Conservation (phyloP, 1,140 invertebrate genomes). For the Cyphomyrmex costatus region DNA sequence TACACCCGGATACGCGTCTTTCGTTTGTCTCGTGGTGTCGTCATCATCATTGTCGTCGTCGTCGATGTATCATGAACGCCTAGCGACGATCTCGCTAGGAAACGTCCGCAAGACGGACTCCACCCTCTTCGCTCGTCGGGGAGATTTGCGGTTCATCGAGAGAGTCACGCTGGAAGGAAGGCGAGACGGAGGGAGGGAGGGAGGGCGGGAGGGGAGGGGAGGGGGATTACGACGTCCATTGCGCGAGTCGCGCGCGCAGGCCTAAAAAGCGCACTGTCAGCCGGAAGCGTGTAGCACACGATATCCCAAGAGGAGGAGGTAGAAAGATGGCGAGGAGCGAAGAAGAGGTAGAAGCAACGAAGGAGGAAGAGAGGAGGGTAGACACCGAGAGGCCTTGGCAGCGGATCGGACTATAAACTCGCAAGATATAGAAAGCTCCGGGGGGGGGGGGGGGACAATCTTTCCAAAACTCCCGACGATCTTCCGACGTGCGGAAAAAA, state of each 20-base stretch:
- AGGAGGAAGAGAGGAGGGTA: slow-evolving; percentile 23
- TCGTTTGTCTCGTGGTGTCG: neutral
- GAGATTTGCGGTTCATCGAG: slow-evolving; percentile 67
- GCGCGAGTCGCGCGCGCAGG: slow-evolving; percentile 60
- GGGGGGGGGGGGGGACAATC: too few relatives aligned
- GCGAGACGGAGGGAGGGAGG: slow-evolving; percentile 1
- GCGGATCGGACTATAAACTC: slow-evolving; percentile 12
- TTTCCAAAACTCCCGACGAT: slow-evolving; percentile 4
- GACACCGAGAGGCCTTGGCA: slow-evolving; percentile 2
- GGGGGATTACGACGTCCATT: slow-evolving; percentile 39
- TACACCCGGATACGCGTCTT: slow-evolving; percentile 27
- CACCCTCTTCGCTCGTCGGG: slow-evolving; percentile 48
- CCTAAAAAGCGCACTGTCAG: slow-evolving; percentile 75
- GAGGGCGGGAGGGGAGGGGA: neutral
- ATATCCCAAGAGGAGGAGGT: slow-evolving; percentile 44
- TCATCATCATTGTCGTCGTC: neutral
- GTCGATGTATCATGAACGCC: slow-evolving; percentile 17
- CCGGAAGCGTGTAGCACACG: slow-evolving; percentile 72
- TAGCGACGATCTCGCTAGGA: slow-evolving; percentile 33
- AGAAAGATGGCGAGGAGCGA: slow-evolving; percentile 34
- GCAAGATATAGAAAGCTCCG: slow-evolving; percentile 30
- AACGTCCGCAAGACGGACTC: slow-evolving; percentile 45
- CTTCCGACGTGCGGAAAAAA: neutral
- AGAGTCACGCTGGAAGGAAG: slow-evolving; percentile 28
- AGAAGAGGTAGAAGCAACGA: neutral